These are phyloP conservation scores for Ichneumoninae sp. DNA, from an alignment of 2,888 invertebrate genomes.

Conservation along the genomic window DNA sequence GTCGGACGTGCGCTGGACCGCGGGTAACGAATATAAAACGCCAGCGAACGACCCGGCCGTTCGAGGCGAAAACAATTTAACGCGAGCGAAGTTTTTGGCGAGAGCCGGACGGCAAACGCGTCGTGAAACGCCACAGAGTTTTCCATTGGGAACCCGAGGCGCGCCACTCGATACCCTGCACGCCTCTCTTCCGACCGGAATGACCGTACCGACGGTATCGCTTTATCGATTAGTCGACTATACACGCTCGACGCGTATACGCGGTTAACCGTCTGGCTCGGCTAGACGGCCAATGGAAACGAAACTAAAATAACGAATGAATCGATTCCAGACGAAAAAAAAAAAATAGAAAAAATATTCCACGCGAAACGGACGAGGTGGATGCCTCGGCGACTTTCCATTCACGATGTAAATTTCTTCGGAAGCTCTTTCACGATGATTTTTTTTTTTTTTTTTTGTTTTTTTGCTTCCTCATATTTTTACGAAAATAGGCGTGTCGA, in stretches of 20 bases:
- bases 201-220: slow-evolving; percentile 43
- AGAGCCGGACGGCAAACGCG: background rate
- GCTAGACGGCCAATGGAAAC: slow-evolving; percentile 4
- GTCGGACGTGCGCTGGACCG: background rate
- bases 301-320: slow-evolving; percentile 10
- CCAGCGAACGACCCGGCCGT: background rate
- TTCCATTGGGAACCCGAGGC: slow-evolving; percentile 17
- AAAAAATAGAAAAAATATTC: background rate
- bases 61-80: slow-evolving; percentile 14
- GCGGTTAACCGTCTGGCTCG: slow-evolving; percentile 3
- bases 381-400: background rate
- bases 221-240: slow-evolving; percentile 52
- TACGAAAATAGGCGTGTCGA: too few species aligned
- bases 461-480: background rate
- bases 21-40: slow-evolving; percentile 16
- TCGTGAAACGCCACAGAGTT: slow-evolving; percentile 15
- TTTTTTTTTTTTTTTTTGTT: too few species aligned
- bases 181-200: slow-evolving; percentile 23
- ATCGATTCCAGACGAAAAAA: background rate
- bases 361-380: background rate
- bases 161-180: background rate
- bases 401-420: background rate
- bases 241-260: slow-evolving; percentile 2
- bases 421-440: background rate
- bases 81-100: background rate